Percentiles rank a stretch among this genome's conserved stretches.
These are phyloP conservation scores for Pithecia hirsuta DNA, from an alignment of 2,797 vertebrate species.

Conservation along the genomic window DNA sequence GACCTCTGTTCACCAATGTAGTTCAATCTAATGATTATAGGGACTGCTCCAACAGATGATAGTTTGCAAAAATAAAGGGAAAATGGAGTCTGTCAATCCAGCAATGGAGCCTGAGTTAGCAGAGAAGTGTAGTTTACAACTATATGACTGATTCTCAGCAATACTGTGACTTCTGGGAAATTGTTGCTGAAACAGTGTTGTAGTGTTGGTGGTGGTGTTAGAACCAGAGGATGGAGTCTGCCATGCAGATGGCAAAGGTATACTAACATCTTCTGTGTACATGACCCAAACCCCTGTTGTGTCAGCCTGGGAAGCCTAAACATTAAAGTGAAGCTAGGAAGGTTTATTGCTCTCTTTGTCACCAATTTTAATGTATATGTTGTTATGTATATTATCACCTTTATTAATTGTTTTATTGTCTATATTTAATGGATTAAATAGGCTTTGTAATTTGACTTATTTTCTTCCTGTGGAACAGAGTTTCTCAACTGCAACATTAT, in stretches of 20 bases:
- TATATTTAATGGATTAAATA: neutral
- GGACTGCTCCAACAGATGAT: neutral
- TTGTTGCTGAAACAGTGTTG: neutral
- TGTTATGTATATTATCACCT: neutral
- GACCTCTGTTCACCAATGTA: neutral
- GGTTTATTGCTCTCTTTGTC: neutral
- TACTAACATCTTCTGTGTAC: neutral
- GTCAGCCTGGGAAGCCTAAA: neutral
- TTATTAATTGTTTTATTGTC: neutral
- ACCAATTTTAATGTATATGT: neutral
- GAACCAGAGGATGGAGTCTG: neutral
- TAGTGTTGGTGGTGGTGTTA: neutral
- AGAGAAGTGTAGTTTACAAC: neutral
- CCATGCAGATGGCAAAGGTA: neutral
- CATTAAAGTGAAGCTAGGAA: neutral
- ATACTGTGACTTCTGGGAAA: neutral
- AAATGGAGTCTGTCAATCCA: neutral
- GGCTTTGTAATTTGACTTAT: neutral
- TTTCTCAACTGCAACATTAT: neutral
- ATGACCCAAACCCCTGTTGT: neutral
- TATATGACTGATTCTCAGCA: neutral
- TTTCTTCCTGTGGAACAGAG: neutral
- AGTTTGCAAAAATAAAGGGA: neutral
- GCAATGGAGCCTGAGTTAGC: neutral
- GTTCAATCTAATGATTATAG: neutral